Base-by-base conservation (phyloP, 2,113 vertebrate species). In the Lampris incognitus region DNA sequence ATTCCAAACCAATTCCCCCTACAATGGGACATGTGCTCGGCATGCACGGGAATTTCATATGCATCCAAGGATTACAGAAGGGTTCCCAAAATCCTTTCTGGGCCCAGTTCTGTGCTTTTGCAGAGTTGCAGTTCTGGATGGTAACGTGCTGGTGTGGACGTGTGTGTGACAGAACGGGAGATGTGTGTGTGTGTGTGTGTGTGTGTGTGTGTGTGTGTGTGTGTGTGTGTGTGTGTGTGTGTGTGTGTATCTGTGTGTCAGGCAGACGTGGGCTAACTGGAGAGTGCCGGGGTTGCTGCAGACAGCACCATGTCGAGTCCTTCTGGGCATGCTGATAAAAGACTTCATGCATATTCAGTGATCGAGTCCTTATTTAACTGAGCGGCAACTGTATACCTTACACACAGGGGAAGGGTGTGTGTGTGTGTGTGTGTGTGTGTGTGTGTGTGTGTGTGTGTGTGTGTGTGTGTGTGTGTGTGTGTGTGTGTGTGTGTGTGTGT, bases 281-380 rank as follows among this genome's bases (percentile, higher is more conserved):
- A 8, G 2, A 44, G 59, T 5, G 40, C 61, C 38, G 10, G 68
- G 68, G n/a, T 58, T 8, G 54, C 63, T 56, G 72, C 57, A 72
- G 69, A 62, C 44, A 1, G 11, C 40, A 13, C 38, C 42, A 59
- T 54, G 58, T 74, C 51, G 63, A 69, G 70, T 69, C 68, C 69
- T 41, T 49, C 72, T 64, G 65, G 75, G 52, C 67, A 54, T 54
- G 39, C 48, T 59, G 71, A 75, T 72, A 54, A 63, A 44, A 41
- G 50, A 70, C 66, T 49, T 48, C 3, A 54, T 69, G 62, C 63
- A 76, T 78, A 75, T 77, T 82, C 52, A 72, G 51, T 24, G 6
- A 10, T 50, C 56, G 24, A 24, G 24, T 24, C 24, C 24, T 24
- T 24, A 24, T 24, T 24, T 24, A 24, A 24, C 24, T 24, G 24